A percentile compares a stretch with the other conserved stretches of the same genome.
Evolutionary conservation across 1,140 invertebrate genomes (phyloP).

Genomic region (Lordiphosa collinella): DNA sequence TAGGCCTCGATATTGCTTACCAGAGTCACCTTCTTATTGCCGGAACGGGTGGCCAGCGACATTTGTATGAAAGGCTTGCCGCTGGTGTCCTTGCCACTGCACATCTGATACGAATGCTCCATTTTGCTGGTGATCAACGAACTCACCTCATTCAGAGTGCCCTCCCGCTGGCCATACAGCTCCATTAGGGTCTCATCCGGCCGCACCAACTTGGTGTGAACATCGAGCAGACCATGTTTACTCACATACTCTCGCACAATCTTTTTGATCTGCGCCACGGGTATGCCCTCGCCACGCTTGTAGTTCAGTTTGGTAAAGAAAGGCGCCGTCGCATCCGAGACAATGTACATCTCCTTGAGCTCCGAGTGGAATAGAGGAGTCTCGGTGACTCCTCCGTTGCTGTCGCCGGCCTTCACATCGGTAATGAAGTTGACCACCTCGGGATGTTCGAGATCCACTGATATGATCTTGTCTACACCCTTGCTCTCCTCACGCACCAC

Average conservation of each 20-base stretch:
- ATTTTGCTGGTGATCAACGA: conserved; percentile 86
- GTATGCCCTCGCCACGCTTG: conserved; percentile 88
- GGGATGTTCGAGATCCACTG: conserved; percentile 82
- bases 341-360: conserved; percentile 85
- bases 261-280: conserved; percentile 85
- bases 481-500: conserved; percentile 86
- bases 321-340: conserved; percentile 80
- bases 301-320: conserved; percentile 80
- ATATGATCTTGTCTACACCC: conserved; percentile 86
- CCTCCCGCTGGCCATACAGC: conserved; percentile 65
- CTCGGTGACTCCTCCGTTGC: conserved; percentile 37
- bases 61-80: conserved; percentile 90
- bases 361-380: conserved; percentile 76
- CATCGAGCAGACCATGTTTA: conserved; percentile 83
- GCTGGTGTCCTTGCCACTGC: conserved; percentile 81
- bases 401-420: conserved; percentile 47
- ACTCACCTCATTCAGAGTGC: conserved; percentile 87
- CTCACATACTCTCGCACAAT: conserved; percentile 89
- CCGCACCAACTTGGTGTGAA: conserved; percentile 79
- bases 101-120: conserved; percentile 87
- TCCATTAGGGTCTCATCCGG: conserved; percentile 78
- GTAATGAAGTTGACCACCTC: conserved; percentile 80
- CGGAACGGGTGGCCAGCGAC: conserved; percentile 86
- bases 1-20: conserved; percentile 92
- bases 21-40: conserved; percentile 95